Evolutionary conservation across 2,113 vertebrate genomes (phyloP), one percentile per base, ranked within the genome.

Genomic region (Hyperopisus bebe): DNA sequence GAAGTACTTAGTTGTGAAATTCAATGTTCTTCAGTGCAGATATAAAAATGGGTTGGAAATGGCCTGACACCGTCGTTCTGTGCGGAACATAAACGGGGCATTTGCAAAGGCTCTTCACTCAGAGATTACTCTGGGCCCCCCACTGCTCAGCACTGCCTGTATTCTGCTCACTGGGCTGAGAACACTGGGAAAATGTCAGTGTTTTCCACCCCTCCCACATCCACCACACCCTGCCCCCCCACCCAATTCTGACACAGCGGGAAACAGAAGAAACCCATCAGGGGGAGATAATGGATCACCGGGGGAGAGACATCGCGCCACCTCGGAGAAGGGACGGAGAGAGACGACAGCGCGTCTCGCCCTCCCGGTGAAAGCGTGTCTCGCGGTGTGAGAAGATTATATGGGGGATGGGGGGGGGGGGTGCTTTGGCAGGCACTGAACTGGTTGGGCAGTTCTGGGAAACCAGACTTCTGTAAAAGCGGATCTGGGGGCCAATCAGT

Each of bases 1-100:
- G 74, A 80, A 80, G 27, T 77, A 77, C 70, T 39, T 77, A 83
- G 82, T 47, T 84, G 44, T 84, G 82, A 84, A 84, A 84, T 77
- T 39, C 21, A 11, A 44, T n/a, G 21, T 84, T 84, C 74, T 80
- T 80, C 17, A 80, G 21, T 80, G 6, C 35, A 80, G 13, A 17
- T 77, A 1, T 42, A 19, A 42, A 15, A 47, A n/a, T 84, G 77
- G 15, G 80, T 46, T 24, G 62, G 62, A 31, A 66, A 84, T 47
- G 80, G 17, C 19, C 17, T 84, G 2, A 15, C 21, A 9, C 21
- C 6, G 21, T 24, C n/a, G 39, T 84, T 44, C 82, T 3, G 2
- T 6, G 10, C 13, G 3, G 39, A 44, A 44, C 42, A 24, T 47
- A 46, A 46, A 46, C 19, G 17, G 8, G 6, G 21, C 9, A 9